Evolutionary conservation across 92 coral and sea anemone genomes (phyloP).

Genomic region (Palythoa grandis): DNA sequence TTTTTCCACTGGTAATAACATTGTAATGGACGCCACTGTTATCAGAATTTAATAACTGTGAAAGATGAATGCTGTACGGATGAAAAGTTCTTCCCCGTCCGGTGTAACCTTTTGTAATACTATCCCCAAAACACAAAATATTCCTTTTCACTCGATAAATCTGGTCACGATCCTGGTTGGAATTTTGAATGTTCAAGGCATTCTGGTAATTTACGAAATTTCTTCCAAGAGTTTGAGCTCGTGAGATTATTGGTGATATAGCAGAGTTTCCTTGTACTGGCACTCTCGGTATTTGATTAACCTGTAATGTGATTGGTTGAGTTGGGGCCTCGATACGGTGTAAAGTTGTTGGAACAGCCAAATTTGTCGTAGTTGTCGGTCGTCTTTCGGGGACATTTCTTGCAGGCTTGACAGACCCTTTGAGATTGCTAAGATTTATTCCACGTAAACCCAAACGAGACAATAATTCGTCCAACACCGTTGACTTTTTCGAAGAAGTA

Average conservation of each 20-base stretch:
- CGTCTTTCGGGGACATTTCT: constrained; percentile 13
- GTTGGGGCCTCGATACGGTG: background rate
- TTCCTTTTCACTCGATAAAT: constrained; percentile 36
- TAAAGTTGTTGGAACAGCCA: constrained; percentile 12
- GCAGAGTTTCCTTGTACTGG: background rate
- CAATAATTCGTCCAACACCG: constrained; percentile 32
- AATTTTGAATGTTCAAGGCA: background rate
- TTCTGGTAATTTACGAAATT: constrained; percentile 13
- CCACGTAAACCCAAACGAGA: constrained; percentile 23
- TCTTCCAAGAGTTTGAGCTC: background rate
- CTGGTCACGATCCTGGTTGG: constrained; percentile 38
- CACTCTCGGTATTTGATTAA: constrained; percentile 9
- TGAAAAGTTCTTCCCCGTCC: constrained; percentile 81
- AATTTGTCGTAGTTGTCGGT: background rate
- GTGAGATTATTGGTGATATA: background rate
- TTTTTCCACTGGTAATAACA: constrained; percentile 78
- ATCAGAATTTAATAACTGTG: constrained; percentile 75
- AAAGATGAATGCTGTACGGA: constrained; percentile 84
- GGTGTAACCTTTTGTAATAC: constrained; percentile 89
- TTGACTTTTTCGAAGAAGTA: constrained; percentile 37
- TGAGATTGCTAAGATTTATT: constrained; percentile 5
- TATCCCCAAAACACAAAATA: constrained; percentile 95
- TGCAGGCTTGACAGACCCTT: constrained; percentile 32
- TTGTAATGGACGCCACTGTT: constrained; percentile 60
- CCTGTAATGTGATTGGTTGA: constrained; percentile 10